Base-by-base conservation (phyloP, 2,113 vertebrate genomes). In the Phrynocephalus versicolor region DNA sequence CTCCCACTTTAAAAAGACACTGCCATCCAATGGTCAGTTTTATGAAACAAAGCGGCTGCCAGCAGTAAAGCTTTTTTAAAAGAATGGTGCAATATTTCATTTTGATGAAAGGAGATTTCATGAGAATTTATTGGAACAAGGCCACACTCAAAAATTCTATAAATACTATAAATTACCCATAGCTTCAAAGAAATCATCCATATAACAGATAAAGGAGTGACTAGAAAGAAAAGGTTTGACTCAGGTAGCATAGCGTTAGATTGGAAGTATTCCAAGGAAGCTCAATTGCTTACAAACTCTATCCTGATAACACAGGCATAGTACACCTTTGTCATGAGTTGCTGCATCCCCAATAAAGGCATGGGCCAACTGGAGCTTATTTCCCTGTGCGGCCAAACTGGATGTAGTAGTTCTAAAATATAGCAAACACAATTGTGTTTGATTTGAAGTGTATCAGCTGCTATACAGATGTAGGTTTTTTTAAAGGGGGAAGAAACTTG, bases 1-100 rank as follows among this genome's bases (percentile, higher is more conserved):
- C 83, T 88, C 88, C 84, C 86, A 79, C 88, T 81, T 90, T 90
- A 90, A 81, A 93, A 80, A 93, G 81, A 90, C 81, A 83, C 88
- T 89, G 89, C 82, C 91, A 65, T 39, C 58, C 18, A 19, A 65
- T 41, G 39, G 67, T 84, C 82, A 73, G 65, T 76, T 89, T 73
- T 81, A 84, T 79, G 79, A 88, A 95, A 89, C 70, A 86, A 89
- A 45, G 25, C 71, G 83, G 85, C 35, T 60, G 30, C 75, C 76
- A 39, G 60, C 75, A 55, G 27, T 30, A 83, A 92, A 85, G 65
- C n/a, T n/a, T n/a, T 75, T 82, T 64, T 60, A 82, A 58, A 79
- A 79, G 83, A 3, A 51, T 51, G 45, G 83, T 57, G 79, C 84
- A 82, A 55, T 27, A 71, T 78, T 64, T 82, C 89, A 75, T 35